Evolutionary conservation across 2,797 vertebrate genomes (phyloP), one percentile per base, ranked within the genome.

Genomic region (Gymnothorax javanicus): DNA sequence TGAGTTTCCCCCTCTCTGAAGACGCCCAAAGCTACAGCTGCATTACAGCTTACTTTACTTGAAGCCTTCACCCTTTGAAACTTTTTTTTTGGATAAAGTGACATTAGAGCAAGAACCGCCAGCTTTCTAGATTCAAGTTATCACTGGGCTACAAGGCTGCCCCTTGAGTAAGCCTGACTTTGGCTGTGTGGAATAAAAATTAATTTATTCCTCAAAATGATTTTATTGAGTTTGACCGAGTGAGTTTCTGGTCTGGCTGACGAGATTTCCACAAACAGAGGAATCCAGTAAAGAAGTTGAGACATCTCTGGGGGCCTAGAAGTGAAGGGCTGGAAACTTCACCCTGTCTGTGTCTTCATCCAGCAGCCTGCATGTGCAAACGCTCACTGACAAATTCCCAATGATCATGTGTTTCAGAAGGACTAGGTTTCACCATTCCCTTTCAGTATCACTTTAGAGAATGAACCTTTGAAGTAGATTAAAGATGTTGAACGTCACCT

Each of bases 401-500:
- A 17, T 2, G 59, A 77, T 59, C 11, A 25, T 12, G 79, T 11
- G 57, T 69, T 82, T 69, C 64, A 20, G 25, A 57, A 60, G 59
- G 57, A 20, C 56, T 50, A 52, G 23, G 25, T 17, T 56, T 86
- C 60, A 56, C 17, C 85, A 43, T 25, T 62, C 59, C 73, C 57
- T 7, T 54, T 5, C 25, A 27, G 25, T 12, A 25, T 50, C 54
- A 86, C 86, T 27, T 27, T 81, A 9, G 4, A 83, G 11, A 71
- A 7, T 15, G 27, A 23, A 82, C 13, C 25, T 52, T 69, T 71
- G 33, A 43, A 43, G 33, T 43, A 71, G 67, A 79, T 86, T 90
- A 87, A 90, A 91, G 90, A 91, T 91, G 89, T 89, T 54, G 2
- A 56, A 15, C 4, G 33, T n/a, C 33, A 83, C 52, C 58, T 13